Percentiles rank a stretch among this genome's conserved stretches.
phyloP scores from a whole-genome alignment of 2,888 invertebrate species.

The Ernsta delagoae region DNA sequence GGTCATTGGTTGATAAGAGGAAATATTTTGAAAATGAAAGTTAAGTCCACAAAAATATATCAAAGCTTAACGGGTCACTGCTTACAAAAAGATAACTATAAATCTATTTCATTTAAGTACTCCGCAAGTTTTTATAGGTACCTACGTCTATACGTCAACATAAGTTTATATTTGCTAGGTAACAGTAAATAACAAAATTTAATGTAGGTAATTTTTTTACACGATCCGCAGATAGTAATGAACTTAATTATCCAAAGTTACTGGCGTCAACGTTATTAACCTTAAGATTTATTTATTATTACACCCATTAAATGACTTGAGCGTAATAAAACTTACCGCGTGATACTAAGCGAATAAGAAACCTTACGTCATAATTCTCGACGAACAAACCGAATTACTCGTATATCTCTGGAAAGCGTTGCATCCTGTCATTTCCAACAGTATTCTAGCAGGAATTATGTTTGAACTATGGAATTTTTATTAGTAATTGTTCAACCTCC shows the following conservation, averaged over 20 bases:
- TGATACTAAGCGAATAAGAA: slow-evolving; percentile 10
- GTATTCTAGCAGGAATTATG: slow-evolving; percentile 30
- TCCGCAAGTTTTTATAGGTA: no score
- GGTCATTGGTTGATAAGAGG: neutral
- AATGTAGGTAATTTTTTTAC: slow-evolving; percentile 16
- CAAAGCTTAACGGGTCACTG: no score
- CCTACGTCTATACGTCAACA: neutral
- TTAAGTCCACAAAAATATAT: no score
- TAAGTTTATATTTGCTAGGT: neutral
- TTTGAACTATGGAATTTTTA: slow-evolving; percentile 41
- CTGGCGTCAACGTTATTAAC: slow-evolving; percentile 3
- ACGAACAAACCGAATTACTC: neutral
- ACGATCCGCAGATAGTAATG: slow-evolving; percentile 20
- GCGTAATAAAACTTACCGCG: slow-evolving; percentile 5
- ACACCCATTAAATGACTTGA: neutral
- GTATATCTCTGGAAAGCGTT: neutral
- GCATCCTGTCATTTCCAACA: neutral
- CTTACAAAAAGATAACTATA: no score
- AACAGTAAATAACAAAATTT: neutral
- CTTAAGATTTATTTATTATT: slow-evolving; percentile 2
- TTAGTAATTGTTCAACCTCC: slow-evolving; percentile 46
- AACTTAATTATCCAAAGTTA: slow-evolving; percentile 11
- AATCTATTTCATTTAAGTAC: no score
- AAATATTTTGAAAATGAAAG: neutral
- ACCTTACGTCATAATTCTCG: neutral